phyloP scores from a whole-genome alignment of 2,888 invertebrate species.

The Tachystola acroxantha region DNA sequence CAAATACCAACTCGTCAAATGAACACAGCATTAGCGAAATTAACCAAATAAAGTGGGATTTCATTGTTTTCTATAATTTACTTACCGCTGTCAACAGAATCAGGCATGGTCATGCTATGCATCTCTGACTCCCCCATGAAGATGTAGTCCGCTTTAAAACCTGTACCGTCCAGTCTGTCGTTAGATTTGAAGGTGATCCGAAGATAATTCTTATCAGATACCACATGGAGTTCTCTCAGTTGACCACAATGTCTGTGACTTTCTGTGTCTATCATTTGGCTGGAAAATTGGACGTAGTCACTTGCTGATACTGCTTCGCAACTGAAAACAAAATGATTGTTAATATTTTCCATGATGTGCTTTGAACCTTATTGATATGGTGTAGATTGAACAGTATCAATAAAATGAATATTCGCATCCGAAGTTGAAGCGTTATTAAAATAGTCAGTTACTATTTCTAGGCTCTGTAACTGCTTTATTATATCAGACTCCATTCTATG shows the following conservation, averaged over 20 bases:
- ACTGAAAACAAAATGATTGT: constrained; percentile 73
- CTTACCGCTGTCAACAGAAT: constrained; percentile 42
- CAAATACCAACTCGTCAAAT: too few relatives aligned
- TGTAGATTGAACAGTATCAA: too few relatives aligned
- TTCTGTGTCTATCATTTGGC: constrained; percentile 90
- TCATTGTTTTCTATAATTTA: not conserved
- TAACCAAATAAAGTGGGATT: too few relatives aligned
- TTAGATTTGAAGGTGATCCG: constrained; percentile 96
- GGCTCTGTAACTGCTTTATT: too few relatives aligned
- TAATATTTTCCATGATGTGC: too few relatives aligned
- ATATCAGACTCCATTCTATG: too few relatives aligned
- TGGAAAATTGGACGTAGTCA: constrained; percentile 97
- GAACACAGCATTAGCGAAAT: too few relatives aligned
- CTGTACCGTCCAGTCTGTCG: constrained; percentile 94
- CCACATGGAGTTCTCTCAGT: constrained; percentile 84
- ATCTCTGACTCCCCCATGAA: constrained; percentile 85
- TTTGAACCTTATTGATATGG: too few relatives aligned
- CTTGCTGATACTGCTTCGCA: constrained; percentile 94
- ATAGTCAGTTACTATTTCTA: too few relatives aligned
- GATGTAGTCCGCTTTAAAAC: constrained; percentile 94
- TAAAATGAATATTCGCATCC: too few relatives aligned
- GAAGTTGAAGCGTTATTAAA: too few relatives aligned
- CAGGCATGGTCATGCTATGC: constrained; percentile 59
- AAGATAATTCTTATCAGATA: constrained; percentile 94
- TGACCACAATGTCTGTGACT: constrained; percentile 93